Base-by-base conservation (phyloP, 1,140 invertebrate genomes). In the Leptinotarsa lineolata region DNA sequence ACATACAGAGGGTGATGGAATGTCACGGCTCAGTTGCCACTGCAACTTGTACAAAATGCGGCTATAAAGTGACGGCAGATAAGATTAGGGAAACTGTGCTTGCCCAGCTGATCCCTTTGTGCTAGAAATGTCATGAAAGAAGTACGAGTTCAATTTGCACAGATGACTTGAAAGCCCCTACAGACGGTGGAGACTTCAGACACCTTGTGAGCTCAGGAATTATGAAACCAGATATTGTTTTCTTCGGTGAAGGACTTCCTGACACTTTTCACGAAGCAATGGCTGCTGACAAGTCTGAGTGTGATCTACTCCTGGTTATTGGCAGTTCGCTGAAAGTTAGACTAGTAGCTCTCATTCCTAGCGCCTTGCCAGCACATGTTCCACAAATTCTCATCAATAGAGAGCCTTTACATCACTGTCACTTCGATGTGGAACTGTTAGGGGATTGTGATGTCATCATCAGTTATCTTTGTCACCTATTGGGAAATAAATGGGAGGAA, bases 141-240 rank as follows among this genome's bases (percentile, higher is more conserved):
- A 61, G 45, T 22, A 69, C 67, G 24, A 54, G 22, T 61, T 74
- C 72, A 4, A 70, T 78, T 11, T 76, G 78, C 30, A 78, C 78
- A 12, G 77, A 79, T 59, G 75, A 79, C 68, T 70, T 73, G 20
- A 67, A 72, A 18, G 8, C 58, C 3, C 24, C 12, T 8, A 46
- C 58, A 48, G 72, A 72, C 16, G 67, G 59, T 18, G 48, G 16
- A 12, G 59, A 77, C 45, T 77, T 72, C 68, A 75, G 73, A 63
- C 74, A 76, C 44, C 68, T 82, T 24, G 81, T 81, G 2, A 18
- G 46, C 21, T 80, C 77, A n/a, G 91, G 91, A 46, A 90, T 97
- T 64, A 94, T 97, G 90, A 97, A 97, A 84, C 96, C 96, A 68
- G 94, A 97, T 82, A 97, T 97, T 81, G 94, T 97, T 20, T 97